A percentile compares a stretch with the other conserved stretches of the same genome.
phyloP scores from a whole-genome alignment of 2,888 invertebrate species.

The Ariolimax columbianus region DNA sequence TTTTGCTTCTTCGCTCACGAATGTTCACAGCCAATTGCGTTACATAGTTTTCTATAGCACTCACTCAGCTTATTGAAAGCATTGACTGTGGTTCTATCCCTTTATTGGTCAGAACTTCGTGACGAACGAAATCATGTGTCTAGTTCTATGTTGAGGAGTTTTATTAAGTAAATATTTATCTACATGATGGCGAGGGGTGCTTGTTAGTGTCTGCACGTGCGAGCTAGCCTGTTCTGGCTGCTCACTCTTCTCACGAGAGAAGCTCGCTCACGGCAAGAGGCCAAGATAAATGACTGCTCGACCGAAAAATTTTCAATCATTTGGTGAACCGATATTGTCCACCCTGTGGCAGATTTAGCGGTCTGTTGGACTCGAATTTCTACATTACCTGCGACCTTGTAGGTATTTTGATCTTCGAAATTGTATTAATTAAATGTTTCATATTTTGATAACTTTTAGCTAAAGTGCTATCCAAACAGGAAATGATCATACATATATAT shows the following conservation, averaged over 20 bases:
- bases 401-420: too few relatives aligned
- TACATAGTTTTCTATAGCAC: not conserved
- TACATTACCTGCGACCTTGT: not conserved
- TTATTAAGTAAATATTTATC: slow-evolving; percentile 6
- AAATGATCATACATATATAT: too few relatives aligned
- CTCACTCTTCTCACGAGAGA: not conserved
- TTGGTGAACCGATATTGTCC: not conserved
- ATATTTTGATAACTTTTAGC: too few relatives aligned
- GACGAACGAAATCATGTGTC: not conserved
- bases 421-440: too few relatives aligned
- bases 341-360: not conserved
- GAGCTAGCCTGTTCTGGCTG: not conserved
- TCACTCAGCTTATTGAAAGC: not conserved
- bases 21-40: not conserved
- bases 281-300: not conserved
- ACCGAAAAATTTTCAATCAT: not conserved
- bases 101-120: not conserved
- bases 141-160: not conserved
- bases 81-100: not conserved
- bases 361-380: not conserved
- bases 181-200: not conserved
- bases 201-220: slow-evolving; percentile 5
- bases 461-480: too few relatives aligned
- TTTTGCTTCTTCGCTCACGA: not conserved
- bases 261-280: not conserved